Base-by-base conservation (phyloP, 2,113 vertebrate species). In the Salvator merianae region DNA sequence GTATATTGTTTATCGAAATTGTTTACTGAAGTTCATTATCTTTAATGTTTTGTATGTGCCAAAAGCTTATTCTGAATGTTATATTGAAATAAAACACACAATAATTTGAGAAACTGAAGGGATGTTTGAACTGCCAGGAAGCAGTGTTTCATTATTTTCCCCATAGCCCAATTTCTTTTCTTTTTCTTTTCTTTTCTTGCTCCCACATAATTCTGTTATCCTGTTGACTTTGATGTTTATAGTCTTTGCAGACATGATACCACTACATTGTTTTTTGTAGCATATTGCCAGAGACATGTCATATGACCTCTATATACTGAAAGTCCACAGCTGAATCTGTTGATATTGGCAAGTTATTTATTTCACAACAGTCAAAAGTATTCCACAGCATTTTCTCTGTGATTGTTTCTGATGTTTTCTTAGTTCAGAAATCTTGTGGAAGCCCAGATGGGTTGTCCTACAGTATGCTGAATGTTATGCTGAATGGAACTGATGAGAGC, bases 301-400 rank as follows among this genome's bases (percentile, higher is more conserved):
- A 38, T 30, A 18, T 18, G 14, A 5, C 7, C 5, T 74, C 7
- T 75, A 83, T 22, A 85, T 90, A 87, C 82, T 68, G 72, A 68
- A 86, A 88, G 70, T 30, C 26, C 1, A 47, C 81, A 62, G 4
- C 2, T 43, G n/a, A 43, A 59, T 5, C 76, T 28, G 1, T 0
- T 83, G 78, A 20, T 55, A 55, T 32, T 91, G 81, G 5, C 26
- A 71, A 80, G 83, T 24, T 55, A 81, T 76, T 85, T 87, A 78
- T 34, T 34, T 78, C 72, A 63, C 74, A 88, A 30, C 22, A 66
- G 32, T 12, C 34, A 85, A 24, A 24, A 65, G 59, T 20, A 30
- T 76, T 2, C 38, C 32, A 4, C 5, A 88, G 10, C 20, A 55
- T 80, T 14, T 80, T 80, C 4, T 81, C 13, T 20, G 82, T 79